Evolutionary conservation across 2,888 invertebrate genomes (phyloP), one percentile per base, ranked within the genome.

Genomic region (Thymelicus sylvestris): DNA sequence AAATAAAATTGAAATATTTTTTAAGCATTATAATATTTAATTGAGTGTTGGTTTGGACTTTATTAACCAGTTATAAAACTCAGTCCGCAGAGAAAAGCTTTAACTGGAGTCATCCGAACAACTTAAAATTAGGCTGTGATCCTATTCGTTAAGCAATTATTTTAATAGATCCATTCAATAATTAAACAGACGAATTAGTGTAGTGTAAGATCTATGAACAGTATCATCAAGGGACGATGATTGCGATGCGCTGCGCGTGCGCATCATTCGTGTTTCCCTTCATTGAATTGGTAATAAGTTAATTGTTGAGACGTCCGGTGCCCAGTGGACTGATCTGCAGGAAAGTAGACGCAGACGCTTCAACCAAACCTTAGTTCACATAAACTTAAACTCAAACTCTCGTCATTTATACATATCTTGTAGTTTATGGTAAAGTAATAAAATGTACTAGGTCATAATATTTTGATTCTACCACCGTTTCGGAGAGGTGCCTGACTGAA

Each of bases 251-350:
- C 19, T 67, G 72, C 77, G 81, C 83, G 83, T 81, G 77, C 79
- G 74, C 69, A 70, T 76, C 81, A 81, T 70, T 74, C 7, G 74
- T 84, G 83, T 88, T 89, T 90, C 84, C 86, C 89, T 88, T 87
- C 86, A 89, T 90, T 91, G 91, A 90, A 87, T 91, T 90, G 86
- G 82, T 89, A 91, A 90, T 89, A 82, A 86, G 85, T 79, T 83
- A 86, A 86, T 89, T 87, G 87, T 87, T 81, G 77, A 73, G 77
- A 78, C 80, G 79, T 86, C 83, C 85, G 84, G 79, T 79, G 81
- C 77, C 73, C 69, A 68, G 63, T 55, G 65, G 50, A 24, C 67
- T 66, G 50, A 59, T 59, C 50, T 65, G 71, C 73, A 74, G 72
- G 74, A 74, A 75, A 76, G 74, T 74, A 57, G 61, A 48, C 64